Base-by-base conservation (phyloP, 2,113 vertebrate genomes). In the Paracanthobrama guichenoti region DNA sequence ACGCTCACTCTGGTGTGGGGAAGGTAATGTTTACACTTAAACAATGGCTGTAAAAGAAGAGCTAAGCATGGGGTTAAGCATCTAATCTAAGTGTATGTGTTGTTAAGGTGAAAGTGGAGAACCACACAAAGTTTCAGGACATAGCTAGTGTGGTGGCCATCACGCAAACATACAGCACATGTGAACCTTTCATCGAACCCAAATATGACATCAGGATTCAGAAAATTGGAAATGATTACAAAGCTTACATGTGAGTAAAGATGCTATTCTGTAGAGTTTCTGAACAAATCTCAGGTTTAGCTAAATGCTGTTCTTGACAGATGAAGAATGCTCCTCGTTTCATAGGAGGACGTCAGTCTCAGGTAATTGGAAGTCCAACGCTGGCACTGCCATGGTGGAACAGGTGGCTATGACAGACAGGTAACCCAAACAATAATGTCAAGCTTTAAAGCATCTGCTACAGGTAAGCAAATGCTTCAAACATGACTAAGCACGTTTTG, bases 311-410 rank as follows among this genome's bases (percentile, higher is more conserved):
- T 62, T 48, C 78, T 67, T 22, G 60, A 80, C 44, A 66, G 78
- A 80, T 50, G 42, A 67, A 48, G 39, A 24, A 39, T 60, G 76
- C 77, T 75, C 48, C 73, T 75, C 46, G 73, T 81, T 86, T 86
- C 87, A 73, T 90, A 99, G 98, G 98, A 96, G 98, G 90, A 99
- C 98, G 57, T 99, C 98, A 26, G 97, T 99, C 94, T 99, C 98
- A n/a, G 98, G 97, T 88, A 99, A 98, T 92, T 99, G 98, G 98
- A 99, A 99, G 94, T 98, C 97, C 74, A 99, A 98, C 92, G 97
- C 96, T 0, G 98, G 98, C 82, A 98, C 98, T 83, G 98, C 98
- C 76, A 99, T 99, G 98, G 90, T 99, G 94, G 98, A 99, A 90
- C 98, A 99, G 94, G 97, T 99, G 79, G 98, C 98, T 88, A 99